Evolutionary conservation across 2,113 vertebrate species (phyloP).

Genomic region (Promerops cafer): DNA sequence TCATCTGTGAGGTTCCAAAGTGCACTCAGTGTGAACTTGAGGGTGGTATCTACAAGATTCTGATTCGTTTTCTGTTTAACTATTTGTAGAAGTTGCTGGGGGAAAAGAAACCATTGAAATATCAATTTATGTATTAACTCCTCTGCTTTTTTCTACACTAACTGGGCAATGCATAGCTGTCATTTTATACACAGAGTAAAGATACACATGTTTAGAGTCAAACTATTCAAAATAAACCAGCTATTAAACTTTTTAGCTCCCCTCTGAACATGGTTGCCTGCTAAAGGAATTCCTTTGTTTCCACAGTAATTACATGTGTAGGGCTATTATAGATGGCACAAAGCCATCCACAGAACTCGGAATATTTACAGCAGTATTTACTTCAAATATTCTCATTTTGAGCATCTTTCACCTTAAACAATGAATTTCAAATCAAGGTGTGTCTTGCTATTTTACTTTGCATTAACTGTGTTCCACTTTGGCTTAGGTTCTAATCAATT

Average conservation of each 20-base stretch:
- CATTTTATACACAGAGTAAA: not conserved
- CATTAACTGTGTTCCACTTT: not conserved
- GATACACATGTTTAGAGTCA: not conserved
- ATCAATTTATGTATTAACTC: not conserved
- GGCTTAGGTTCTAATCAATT: not conserved
- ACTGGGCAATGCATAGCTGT: not conserved
- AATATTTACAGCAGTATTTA: not conserved
- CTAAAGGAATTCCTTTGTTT: not conserved
- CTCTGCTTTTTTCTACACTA: not conserved
- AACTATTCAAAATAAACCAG: not conserved
- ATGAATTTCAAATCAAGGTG: not conserved
- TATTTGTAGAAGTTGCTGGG: slow-evolving; percentile 96
- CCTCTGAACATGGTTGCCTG: not conserved
- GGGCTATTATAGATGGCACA: not conserved
- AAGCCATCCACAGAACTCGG: not conserved
- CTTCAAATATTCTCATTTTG: not conserved
- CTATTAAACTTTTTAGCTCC: not conserved
- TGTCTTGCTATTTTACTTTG: not conserved
- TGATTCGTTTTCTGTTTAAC: slow-evolving; percentile 96
- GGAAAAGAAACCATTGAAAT: not conserved
- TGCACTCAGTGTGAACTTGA: slow-evolving; percentile 96
- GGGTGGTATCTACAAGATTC: slow-evolving; percentile 92
- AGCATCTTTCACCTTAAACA: not conserved
- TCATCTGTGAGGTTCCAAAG: slow-evolving; percentile 99
- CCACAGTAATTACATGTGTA: not conserved